phyloP scores from a whole-genome alignment of 2,797 vertebrate genomes.

The Remorina albescens region DNA sequence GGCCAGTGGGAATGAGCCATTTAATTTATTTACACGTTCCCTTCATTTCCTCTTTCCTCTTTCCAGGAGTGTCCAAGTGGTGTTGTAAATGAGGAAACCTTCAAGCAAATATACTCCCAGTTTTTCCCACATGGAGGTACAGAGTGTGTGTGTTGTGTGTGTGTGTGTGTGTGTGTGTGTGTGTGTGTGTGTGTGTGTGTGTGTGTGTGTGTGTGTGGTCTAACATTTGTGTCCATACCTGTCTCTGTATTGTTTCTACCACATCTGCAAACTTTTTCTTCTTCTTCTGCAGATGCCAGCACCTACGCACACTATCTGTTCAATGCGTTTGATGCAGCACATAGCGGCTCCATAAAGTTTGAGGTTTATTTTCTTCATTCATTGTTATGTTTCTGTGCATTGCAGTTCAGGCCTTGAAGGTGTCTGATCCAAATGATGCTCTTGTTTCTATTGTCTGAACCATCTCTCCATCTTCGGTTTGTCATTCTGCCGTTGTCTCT shows the following conservation, averaged over 20 bases:
- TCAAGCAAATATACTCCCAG: slow-evolving; percentile 98
- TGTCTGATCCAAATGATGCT: not conserved
- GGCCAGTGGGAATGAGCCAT: not conserved
- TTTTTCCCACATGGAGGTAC: slow-evolving; percentile 98
- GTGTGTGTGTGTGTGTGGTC: not conserved
- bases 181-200: not conserved
- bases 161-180: not conserved
- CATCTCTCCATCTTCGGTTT: not conserved
- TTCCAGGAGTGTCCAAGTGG: slow-evolving; percentile 96
- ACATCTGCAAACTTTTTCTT: not conserved
- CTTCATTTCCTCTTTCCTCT: slow-evolving; percentile 17
- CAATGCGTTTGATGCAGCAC: slow-evolving; percentile 95
- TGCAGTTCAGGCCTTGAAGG: not conserved
- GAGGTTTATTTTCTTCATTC: slow-evolving; percentile 86
- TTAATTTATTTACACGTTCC: not conserved
- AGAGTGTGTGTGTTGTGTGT: not conserved
- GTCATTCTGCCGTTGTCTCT: slow-evolving; percentile 21
- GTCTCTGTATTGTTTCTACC: not conserved
- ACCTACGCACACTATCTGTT: slow-evolving; percentile 98
- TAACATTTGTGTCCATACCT: not conserved
- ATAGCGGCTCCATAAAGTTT: slow-evolving; percentile 96
- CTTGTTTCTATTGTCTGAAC: not conserved
- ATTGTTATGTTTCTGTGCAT: not conserved
- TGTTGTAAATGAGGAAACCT: slow-evolving; percentile 95
- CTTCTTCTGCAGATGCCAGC: slow-evolving; percentile 89